Percentiles rank a stretch among this genome's conserved stretches.
Evolutionary conservation across 2,113 vertebrate genomes (phyloP).

Genomic region (Ramphastos sulfuratus): DNA sequence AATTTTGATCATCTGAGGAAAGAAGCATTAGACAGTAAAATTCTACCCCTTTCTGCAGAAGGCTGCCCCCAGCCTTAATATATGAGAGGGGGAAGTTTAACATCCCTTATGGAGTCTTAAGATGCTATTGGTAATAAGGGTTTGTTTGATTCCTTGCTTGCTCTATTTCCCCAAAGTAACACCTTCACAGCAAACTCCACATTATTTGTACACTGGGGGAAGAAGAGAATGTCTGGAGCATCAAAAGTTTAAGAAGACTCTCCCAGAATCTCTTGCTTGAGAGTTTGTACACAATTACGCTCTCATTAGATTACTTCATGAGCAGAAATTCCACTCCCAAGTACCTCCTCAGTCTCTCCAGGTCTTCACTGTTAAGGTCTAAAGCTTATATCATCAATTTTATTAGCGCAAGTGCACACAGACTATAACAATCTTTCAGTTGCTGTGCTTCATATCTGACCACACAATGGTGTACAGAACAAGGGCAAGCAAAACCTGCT

Average conservation of each 20-base stretch:
- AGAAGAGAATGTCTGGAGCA: background rate
- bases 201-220: fast-evolving
- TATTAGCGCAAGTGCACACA: fast-evolving
- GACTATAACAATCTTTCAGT: background rate
- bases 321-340: background rate
- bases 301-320: background rate
- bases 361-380: background rate
- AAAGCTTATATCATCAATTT: background rate
- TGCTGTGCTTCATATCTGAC: background rate
- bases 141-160: background rate
- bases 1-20: background rate
- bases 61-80: background rate
- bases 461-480: background rate
- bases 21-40: background rate
- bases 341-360: background rate
- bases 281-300: background rate
- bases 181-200: background rate
- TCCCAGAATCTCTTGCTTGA: background rate
- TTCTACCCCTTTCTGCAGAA: background rate
- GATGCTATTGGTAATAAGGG: background rate
- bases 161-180: background rate
- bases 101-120: background rate
- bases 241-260: background rate
- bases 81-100: background rate
- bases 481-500: background rate